A percentile compares a stretch with the other conserved stretches of the same genome.
Conservation (phyloP, 2,113 vertebrate species). For the pig (Sus scrofa) region T2T-Sscrofa CM000812.6:106844501-106845000, state of each 20-base stretch:
- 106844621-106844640: accelerated
- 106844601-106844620: accelerated
- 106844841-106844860: background rate
- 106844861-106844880: background rate
- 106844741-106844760: background rate
- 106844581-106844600: background rate
- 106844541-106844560: background rate
- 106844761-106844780: background rate
- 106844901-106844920: background rate
- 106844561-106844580: background rate
- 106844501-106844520: background rate
- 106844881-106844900: background rate
- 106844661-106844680: background rate
- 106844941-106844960: background rate
- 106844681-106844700: background rate
- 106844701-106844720: background rate
- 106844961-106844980: background rate
- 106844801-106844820: background rate
- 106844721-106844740: background rate
- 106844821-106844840: background rate
- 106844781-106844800: background rate
- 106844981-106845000: background rate
- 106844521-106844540: background rate
- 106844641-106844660: background rate
- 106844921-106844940: background rate